Evolutionary conservation across 2,888 invertebrate species (phyloP).

Genomic region (Cataglyphis livida): DNA sequence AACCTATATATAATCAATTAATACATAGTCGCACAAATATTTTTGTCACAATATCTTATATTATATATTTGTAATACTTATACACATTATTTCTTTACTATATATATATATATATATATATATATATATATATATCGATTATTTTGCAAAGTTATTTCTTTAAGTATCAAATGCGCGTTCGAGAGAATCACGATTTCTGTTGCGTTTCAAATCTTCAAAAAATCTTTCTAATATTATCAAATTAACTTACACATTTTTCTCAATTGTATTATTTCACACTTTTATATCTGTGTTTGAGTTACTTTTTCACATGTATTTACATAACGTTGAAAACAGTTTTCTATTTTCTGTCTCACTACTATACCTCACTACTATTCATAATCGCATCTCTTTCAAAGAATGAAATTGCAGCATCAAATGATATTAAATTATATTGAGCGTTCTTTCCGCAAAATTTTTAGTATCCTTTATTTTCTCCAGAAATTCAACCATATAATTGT

Average conservation of each 20-base stretch:
- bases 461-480: not conserved
- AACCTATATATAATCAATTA: not conserved
- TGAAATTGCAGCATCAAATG: not conserved
- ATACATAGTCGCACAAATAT: not conserved
- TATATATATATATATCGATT: not conserved
- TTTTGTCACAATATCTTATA: not conserved
- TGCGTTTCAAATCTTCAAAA: not conserved
- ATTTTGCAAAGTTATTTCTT: not conserved
- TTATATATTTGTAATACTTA: not conserved
- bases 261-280: not conserved
- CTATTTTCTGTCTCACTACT: not conserved
- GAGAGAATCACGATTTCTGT: not conserved
- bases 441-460: not conserved
- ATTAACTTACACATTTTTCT: not conserved
- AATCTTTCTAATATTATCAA: not conserved
- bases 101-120: not conserved
- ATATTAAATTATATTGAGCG: conserved; percentile 19
- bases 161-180: not conserved
- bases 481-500: not conserved
- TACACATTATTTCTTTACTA: not conserved
- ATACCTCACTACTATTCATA: not conserved
- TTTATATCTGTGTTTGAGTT: conserved; percentile 2
- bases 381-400: not conserved
- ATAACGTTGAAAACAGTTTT: not conserved
- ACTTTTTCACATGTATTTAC: not conserved